A percentile compares a stretch with the other conserved stretches of the same genome.
phyloP scores from a whole-genome alignment of 2,113 vertebrate species.

The Eurypyga helias region DNA sequence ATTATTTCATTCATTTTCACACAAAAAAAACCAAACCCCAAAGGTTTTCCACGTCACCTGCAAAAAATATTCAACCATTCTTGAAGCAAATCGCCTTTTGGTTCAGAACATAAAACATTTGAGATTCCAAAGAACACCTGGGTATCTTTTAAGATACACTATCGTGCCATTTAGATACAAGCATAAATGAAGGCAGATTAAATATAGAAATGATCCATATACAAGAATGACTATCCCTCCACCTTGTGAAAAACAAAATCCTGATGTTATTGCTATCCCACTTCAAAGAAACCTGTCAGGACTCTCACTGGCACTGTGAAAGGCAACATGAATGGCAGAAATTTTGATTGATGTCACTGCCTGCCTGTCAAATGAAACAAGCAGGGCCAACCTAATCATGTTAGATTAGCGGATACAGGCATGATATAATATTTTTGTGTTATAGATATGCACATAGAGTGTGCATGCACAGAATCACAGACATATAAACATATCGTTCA shows the following conservation, averaged over 20 bases:
- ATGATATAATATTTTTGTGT: slow-evolving; percentile 53
- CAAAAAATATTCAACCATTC: background rate
- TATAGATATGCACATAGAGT: slow-evolving; percentile 1
- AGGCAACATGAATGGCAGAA: slow-evolving; percentile 66
- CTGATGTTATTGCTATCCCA: background rate
- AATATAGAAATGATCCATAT: background rate
- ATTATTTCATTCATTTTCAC: background rate
- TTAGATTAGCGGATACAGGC: slow-evolving; percentile 49
- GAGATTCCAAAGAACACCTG: background rate
- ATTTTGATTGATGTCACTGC: slow-evolving; percentile 71
- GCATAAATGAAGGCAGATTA: background rate
- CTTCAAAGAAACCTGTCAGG: slow-evolving; percentile 58
- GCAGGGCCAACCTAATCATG: slow-evolving; percentile 68
- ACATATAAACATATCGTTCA: slow-evolving; percentile 16
- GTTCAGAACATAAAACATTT: background rate
- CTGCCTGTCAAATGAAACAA: slow-evolving; percentile 71
- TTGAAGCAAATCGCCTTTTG: background rate
- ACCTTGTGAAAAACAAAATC: background rate
- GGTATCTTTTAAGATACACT: background rate
- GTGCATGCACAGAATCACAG: slow-evolving; percentile 16
- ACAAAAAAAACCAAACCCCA: background rate
- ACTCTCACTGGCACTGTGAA: slow-evolving; percentile 10
- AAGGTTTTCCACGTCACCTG: background rate
- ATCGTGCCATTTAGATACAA: background rate
- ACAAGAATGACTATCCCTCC: background rate